Conservation (phyloP, 2,113 vertebrate species). For the Psephotus haematonotus region DNA sequence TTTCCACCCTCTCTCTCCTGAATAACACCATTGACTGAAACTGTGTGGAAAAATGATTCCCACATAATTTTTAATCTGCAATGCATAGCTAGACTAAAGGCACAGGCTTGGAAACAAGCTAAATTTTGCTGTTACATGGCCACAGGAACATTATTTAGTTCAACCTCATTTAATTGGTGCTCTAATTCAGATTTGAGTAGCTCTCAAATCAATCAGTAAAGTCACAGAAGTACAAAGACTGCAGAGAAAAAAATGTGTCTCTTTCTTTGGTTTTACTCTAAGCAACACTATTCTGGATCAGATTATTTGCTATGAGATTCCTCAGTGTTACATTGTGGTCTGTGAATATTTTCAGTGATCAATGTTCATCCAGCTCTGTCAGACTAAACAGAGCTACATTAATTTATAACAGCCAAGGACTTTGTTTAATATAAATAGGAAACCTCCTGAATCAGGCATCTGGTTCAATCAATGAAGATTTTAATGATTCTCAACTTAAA, state of each 20-base stretch:
- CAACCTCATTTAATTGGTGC: neutral
- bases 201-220: neutral
- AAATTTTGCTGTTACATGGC: neutral
- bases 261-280: neutral
- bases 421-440: neutral
- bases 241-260: neutral
- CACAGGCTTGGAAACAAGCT: neutral
- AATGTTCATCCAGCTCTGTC: neutral
- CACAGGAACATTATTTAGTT: neutral
- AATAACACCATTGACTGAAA: neutral
- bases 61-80: neutral
- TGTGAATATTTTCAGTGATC: neutral
- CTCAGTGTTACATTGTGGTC: neutral
- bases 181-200: conserved; percentile 2
- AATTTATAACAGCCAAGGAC: neutral
- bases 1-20: rapidly evolving
- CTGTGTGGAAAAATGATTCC: neutral
- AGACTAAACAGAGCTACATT: neutral
- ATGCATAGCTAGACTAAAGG: neutral
- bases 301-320: neutral
- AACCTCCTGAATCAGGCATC: neutral
- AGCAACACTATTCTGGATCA: neutral
- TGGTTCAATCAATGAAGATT: neutral
- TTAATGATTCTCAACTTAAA: neutral
- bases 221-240: neutral